Evolutionary conservation across 2,797 vertebrate species (phyloP).

Genomic region (Tragelaphus eurycerus): DNA sequence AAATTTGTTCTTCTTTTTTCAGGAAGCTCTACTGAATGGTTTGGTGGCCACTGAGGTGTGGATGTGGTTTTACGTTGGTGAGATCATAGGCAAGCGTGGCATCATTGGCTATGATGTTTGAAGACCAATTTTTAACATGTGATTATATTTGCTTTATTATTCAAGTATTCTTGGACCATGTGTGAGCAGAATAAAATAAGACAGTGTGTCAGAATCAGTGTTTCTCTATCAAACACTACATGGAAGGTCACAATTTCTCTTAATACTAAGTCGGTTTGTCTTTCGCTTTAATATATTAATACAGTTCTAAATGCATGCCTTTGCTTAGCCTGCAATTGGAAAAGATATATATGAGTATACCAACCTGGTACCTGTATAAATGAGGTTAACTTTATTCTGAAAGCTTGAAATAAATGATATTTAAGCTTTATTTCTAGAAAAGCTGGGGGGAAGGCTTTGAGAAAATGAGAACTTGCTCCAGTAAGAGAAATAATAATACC

Average conservation of each 20-base stretch:
- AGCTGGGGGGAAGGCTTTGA: background rate
- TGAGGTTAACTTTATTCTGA: slow-evolving; percentile 16
- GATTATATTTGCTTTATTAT: background rate
- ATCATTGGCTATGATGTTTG: slow-evolving; percentile 94
- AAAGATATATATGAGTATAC: background rate
- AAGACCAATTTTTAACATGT: slow-evolving; percentile 55
- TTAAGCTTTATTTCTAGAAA: background rate
- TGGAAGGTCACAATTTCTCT: background rate
- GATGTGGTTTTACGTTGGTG: slow-evolving; percentile 99
- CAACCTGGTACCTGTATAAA: background rate
- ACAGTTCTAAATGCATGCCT: background rate
- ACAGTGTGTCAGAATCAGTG: slow-evolving; percentile 11
- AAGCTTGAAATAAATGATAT: background rate
- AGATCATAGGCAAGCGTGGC: slow-evolving; percentile 95
- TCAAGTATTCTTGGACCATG: slow-evolving; percentile 33
- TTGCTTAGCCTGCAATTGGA: background rate
- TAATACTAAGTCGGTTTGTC: background rate
- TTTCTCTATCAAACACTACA: slow-evolving; percentile 53
- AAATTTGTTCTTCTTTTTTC: slow-evolving; percentile 63
- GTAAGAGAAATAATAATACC: background rate
- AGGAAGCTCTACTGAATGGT: slow-evolving; percentile 95
- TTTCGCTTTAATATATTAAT: background rate
- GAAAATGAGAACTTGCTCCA: background rate
- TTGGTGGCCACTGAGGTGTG: slow-evolving; percentile 95
- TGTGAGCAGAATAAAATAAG: slow-evolving; percentile 77